Percentiles rank a stretch among this genome's conserved stretches.
Conservation (phyloP, 2,113 vertebrate species). For the Chunga burmeisteri region DNA sequence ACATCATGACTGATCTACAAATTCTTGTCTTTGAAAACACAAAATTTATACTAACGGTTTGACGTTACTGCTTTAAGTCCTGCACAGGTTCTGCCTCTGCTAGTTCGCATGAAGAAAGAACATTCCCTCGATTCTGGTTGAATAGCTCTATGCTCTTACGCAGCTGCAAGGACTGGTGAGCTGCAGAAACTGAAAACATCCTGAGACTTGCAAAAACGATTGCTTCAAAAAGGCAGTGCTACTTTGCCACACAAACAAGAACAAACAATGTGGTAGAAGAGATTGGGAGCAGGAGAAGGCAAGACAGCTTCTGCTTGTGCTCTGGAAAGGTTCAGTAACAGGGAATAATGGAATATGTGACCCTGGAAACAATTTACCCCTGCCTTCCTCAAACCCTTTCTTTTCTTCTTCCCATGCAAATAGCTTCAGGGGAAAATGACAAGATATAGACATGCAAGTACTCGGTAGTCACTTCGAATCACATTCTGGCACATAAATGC, state of each 20-base stretch:
- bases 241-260: neutral
- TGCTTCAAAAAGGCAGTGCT: neutral
- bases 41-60: neutral
- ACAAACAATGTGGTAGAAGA: neutral
- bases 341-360: neutral
- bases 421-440: neutral
- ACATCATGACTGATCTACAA: neutral
- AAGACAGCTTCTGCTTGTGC: neutral
- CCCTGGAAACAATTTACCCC: neutral
- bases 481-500: neutral
- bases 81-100: neutral
- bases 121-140: neutral
- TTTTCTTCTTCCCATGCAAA: neutral
- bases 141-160: neutral
- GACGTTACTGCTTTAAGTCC: neutral
- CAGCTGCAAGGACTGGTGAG: neutral
- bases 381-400: neutral
- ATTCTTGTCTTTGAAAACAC: neutral
- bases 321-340: neutral
- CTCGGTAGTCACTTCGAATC: neutral
- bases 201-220: rapidly evolving
- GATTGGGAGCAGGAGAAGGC: neutral
- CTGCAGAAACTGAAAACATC: neutral
- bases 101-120: neutral
- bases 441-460: neutral